Evolutionary conservation across 2,797 vertebrate species (phyloP), one percentile per base, ranked within the genome.

Genomic region (Chloroceryle amazona): DNA sequence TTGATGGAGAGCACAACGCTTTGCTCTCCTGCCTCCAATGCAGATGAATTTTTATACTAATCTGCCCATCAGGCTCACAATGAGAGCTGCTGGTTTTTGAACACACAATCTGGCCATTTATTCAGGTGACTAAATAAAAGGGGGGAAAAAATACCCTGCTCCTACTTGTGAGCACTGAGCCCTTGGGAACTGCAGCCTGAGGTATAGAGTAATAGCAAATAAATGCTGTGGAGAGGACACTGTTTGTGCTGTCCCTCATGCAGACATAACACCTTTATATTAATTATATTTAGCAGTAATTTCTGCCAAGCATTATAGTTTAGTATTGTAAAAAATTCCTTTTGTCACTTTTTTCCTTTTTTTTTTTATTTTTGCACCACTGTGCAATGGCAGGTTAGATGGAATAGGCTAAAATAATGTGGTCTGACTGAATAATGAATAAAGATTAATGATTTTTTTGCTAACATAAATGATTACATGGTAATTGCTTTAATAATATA

Each of bases 401-500:
- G 93, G 70, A 95, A 90, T 8, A 61, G 92, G 86, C 60, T 85
- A 83, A 94, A 97, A 87, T 72, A 95, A 95, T 87, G 66, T 4
- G 28, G 92, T 90, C 93, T 94, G 96, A 96, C 83, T 92, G 93
- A 97, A 91, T 93, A 96, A 86, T 87, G 97, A 94, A 96, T 93
- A 86, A 96, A 96, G 95, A 96, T 97, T 96, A 97, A 97, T 97
- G 94, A 89, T 95, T 98, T 98, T 98, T 97, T 97, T 96, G 83
- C 96, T 94, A 96, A 97, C 52, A 10, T 88, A 97, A 97, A 97
- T 96, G 97, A 98, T 98, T 97, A 91, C 81, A 60, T 65, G 80
- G 63, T 97, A 98, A 98, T 98, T 98, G 93, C 95, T 98, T 97
- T 97, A 98, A 98, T 98, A 98, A 96, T 97, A 91, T 96, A 88